A percentile compares a stretch with the other conserved stretches of the same genome.
These are phyloP conservation scores for Pandemis corylana DNA, from an alignment of 2,888 invertebrate species.

Conservation along the genomic window DNA sequence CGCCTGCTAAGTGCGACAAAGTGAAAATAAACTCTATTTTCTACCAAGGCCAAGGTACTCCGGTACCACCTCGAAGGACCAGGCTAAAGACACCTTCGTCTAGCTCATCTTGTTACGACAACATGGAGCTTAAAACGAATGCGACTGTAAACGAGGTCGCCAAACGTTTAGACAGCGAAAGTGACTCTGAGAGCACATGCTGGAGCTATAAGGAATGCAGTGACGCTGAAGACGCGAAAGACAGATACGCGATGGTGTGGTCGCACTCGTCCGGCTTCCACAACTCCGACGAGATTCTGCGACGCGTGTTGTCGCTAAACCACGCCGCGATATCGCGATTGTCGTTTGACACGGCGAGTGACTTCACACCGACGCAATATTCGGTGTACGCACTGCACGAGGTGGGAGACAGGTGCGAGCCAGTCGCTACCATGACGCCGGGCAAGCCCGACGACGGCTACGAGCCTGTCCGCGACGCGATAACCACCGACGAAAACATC, in stretches of 20 bases:
- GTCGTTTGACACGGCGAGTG: constrained; percentile 74
- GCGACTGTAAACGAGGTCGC: constrained; percentile 47
- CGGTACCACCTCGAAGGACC: constrained; percentile 65
- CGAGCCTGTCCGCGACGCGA: constrained; percentile 77
- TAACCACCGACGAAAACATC: constrained; percentile 75
- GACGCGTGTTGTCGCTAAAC: constrained; percentile 67
- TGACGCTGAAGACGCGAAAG: constrained; percentile 59
- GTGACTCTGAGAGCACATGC: constrained; percentile 77
- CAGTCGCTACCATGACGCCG: constrained; percentile 78
- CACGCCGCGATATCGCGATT: constrained; percentile 72
- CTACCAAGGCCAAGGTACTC: constrained; percentile 60
- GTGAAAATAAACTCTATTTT: constrained; percentile 57
- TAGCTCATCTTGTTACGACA: constrained; percentile 59
- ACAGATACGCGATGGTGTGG: constrained; percentile 76
- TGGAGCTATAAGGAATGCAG: constrained; percentile 81
- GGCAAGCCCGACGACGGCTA: constrained; percentile 79
- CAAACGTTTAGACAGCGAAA: constrained; percentile 59
- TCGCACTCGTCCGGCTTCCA: constrained; percentile 78
- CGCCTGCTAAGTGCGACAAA: constrained; percentile 60
- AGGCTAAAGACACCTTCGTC: constrained; percentile 63
- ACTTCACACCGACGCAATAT: constrained; percentile 68
- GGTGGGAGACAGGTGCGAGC: constrained; percentile 80
- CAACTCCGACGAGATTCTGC: constrained; percentile 74
- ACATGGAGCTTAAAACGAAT: constrained; percentile 56
- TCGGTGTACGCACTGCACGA: constrained; percentile 74